Conservation (phyloP, 2,113 vertebrate genomes). For the Macrotus californicus region DNA sequence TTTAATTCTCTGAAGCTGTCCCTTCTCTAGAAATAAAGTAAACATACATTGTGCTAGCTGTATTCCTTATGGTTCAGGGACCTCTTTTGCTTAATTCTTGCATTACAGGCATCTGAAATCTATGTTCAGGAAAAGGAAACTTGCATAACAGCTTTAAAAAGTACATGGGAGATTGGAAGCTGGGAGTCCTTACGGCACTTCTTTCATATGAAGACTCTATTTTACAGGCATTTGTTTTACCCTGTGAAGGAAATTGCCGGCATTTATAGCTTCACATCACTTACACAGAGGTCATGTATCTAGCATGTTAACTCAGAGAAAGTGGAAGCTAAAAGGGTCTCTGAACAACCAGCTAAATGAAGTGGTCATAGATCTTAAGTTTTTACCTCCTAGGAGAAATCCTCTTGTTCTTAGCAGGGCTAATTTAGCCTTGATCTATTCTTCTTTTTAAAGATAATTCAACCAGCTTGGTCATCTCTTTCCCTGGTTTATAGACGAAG, state of each 20-base stretch:
- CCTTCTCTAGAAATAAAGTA: not conserved
- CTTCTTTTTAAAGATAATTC: conserved; percentile 11
- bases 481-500: not conserved
- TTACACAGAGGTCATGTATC: not conserved
- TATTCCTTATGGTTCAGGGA: not conserved
- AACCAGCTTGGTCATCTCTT: not conserved
- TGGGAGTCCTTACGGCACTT: not conserved
- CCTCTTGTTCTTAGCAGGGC: not conserved
- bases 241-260: not conserved
- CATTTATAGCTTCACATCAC: not conserved
- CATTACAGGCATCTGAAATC: not conserved
- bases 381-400: not conserved
- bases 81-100: not conserved
- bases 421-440: not conserved
- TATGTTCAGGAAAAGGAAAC: not conserved
- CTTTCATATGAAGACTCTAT: not conserved
- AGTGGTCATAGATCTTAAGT: not conserved
- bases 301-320: not conserved
- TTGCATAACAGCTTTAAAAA: not conserved
- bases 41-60: not conserved
- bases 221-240: not conserved
- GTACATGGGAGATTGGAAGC: not conserved
- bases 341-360: not conserved
- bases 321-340: not conserved
- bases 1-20: not conserved